Evolutionary conservation across 2,888 invertebrate genomes (phyloP).

Genomic region (Ichneumon xanthorius): DNA sequence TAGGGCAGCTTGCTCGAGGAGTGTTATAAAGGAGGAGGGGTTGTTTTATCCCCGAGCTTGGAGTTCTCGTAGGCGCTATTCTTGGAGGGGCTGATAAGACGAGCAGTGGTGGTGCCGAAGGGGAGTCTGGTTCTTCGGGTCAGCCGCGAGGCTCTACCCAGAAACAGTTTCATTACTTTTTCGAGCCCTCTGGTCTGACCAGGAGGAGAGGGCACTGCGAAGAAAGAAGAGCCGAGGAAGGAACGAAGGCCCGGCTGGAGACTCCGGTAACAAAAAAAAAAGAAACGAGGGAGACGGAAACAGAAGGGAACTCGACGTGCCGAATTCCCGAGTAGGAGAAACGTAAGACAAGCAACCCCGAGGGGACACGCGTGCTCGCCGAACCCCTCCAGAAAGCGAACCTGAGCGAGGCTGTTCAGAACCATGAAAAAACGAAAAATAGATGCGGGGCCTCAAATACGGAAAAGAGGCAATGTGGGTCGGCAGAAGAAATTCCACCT

Average conservation of each 20-base stretch:
- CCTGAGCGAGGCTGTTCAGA: conserved; percentile 71
- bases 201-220: conserved; percentile 16
- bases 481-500: not conserved
- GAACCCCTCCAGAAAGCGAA: conserved; percentile 61
- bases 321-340: conserved; percentile 77
- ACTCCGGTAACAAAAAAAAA: conserved; percentile 16
- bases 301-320: conserved; percentile 61
- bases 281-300: conserved; percentile 23
- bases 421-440: conserved; percentile 66
- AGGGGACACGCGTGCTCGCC: conserved; percentile 69
- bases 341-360: conserved; percentile 78
- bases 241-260: conserved; percentile 22
- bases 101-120: conserved; percentile 3
- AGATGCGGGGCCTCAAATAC: conserved; percentile 15
- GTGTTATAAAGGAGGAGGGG: conserved; percentile 65
- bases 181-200: conserved; percentile 75
- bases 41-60: conserved; percentile 34
- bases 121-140: conserved; percentile 67
- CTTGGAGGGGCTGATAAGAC: conserved; percentile 56
- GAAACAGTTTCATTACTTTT: conserved; percentile 84
- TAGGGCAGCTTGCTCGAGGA: conserved; percentile 66
- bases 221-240: conserved; percentile 34
- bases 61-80: conserved; percentile 25
- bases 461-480: not conserved
- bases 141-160: conserved; percentile 77